phyloP scores from a whole-genome alignment of 2,113 vertebrate genomes.

The Scomber scombrus region DNA sequence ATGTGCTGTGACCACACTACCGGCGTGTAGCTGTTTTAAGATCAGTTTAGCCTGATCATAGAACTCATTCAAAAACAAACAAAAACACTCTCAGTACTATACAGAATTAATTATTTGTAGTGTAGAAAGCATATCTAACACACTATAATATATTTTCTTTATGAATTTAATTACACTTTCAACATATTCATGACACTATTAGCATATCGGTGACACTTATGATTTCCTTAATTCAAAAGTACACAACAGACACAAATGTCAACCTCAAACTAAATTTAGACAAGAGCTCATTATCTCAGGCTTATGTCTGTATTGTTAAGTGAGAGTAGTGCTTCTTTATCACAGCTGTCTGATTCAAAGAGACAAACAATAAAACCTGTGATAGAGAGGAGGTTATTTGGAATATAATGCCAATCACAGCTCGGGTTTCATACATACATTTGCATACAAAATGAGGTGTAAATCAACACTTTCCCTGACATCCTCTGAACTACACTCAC shows the following conservation, averaged over 20 bases:
- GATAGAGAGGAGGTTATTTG: slow-evolving; percentile 46
- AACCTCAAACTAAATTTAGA: not conserved
- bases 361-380: slow-evolving; percentile 49
- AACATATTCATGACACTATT: not conserved
- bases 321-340: slow-evolving; percentile 5
- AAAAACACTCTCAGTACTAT: too few relatives aligned
- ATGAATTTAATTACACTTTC: not conserved
- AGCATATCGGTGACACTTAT: not conserved
- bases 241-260: not conserved
- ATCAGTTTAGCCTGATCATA: too few relatives aligned
- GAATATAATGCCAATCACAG: slow-evolving; percentile 46
- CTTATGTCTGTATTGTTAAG: not conserved
- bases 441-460: slow-evolving; percentile 60
- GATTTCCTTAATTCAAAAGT: not conserved
- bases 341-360: slow-evolving; percentile 6
- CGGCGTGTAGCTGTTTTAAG: too few relatives aligned
- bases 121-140: too few relatives aligned
- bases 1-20: too few relatives aligned
- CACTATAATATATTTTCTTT: too few relatives aligned
- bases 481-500: slow-evolving; percentile 50
- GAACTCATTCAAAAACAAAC: too few relatives aligned
- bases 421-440: slow-evolving; percentile 49
- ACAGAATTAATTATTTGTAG: too few relatives aligned
- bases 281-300: not conserved
- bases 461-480: slow-evolving; percentile 67